Evolutionary conservation across 2,113 vertebrate species (phyloP).

Genomic region (Leptosomus discolor): DNA sequence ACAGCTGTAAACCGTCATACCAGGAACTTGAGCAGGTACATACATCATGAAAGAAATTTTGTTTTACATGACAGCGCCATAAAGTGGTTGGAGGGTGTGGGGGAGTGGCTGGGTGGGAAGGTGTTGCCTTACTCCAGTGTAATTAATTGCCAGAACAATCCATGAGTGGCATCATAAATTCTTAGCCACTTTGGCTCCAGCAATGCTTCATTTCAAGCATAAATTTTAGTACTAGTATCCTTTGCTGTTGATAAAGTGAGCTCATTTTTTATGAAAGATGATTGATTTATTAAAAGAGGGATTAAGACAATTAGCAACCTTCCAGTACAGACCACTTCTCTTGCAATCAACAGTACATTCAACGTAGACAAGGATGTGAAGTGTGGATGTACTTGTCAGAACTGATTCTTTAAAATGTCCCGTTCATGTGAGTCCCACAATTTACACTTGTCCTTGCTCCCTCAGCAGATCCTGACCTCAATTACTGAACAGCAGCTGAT

Average conservation of each 20-base stretch:
- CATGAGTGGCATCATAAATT: background rate
- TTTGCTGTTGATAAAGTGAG: background rate
- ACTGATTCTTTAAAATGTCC: background rate
- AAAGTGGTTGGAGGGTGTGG: background rate
- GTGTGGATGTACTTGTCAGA: background rate
- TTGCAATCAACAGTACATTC: background rate
- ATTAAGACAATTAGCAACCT: background rate
- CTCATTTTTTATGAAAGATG: background rate
- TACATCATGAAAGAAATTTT: background rate
- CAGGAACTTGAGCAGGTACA: constrained; percentile 86
- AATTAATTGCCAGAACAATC: background rate
- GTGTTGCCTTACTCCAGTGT: background rate
- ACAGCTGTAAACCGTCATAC: constrained; percentile 77
- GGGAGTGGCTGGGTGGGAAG: background rate
- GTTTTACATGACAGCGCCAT: background rate
- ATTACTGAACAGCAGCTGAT: background rate
- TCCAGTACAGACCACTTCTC: background rate
- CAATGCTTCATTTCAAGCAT: background rate
- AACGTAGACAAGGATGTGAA: background rate
- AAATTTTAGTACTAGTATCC: background rate
- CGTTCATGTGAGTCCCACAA: background rate
- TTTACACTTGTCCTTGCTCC: background rate
- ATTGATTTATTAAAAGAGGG: background rate
- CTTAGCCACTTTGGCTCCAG: background rate
- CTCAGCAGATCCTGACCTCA: background rate